A percentile compares a stretch with the other conserved stretches of the same genome.
These are phyloP conservation scores for Urocynchramus pylzowi DNA, from an alignment of 2,113 vertebrate species.

Conservation along the genomic window DNA sequence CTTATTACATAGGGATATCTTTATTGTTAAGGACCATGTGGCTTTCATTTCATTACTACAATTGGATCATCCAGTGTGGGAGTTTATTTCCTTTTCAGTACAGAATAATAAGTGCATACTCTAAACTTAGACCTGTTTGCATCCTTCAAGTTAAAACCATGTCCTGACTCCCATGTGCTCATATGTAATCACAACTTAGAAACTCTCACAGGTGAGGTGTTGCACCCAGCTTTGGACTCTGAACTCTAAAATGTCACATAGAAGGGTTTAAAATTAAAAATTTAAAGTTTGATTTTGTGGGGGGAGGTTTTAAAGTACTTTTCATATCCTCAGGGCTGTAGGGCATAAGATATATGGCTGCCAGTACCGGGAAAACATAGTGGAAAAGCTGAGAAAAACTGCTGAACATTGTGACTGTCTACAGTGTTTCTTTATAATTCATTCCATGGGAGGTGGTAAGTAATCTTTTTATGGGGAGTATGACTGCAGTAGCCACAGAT, in stretches of 20 bases:
- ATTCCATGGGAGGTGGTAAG: slow-evolving; percentile 98
- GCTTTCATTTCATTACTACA: neutral
- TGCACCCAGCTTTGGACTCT: neutral
- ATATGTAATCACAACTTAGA: neutral
- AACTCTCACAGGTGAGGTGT: neutral
- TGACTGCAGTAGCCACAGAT: neutral
- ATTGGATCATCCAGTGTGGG: neutral
- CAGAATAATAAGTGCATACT: neutral
- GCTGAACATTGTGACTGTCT: slow-evolving; percentile 94
- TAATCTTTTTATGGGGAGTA: neutral
- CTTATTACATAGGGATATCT: neutral
- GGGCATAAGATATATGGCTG: slow-evolving; percentile 88
- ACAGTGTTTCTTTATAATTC: slow-evolving; percentile 94
- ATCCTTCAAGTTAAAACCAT: neutral
- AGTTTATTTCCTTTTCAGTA: neutral
- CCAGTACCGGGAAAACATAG: slow-evolving; percentile 83
- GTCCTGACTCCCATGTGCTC: neutral
- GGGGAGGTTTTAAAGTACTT: neutral
- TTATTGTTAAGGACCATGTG: neutral
- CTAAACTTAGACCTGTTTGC: neutral
- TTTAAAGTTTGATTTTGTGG: neutral
- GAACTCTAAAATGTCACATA: neutral
- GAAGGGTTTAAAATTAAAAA: neutral
- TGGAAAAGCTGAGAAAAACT: slow-evolving; percentile 85
- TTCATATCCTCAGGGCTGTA: slow-evolving; percentile 81